Evolutionary conservation across 2,797 vertebrate genomes (phyloP).

Genomic region (Gobio occitaniae): DNA sequence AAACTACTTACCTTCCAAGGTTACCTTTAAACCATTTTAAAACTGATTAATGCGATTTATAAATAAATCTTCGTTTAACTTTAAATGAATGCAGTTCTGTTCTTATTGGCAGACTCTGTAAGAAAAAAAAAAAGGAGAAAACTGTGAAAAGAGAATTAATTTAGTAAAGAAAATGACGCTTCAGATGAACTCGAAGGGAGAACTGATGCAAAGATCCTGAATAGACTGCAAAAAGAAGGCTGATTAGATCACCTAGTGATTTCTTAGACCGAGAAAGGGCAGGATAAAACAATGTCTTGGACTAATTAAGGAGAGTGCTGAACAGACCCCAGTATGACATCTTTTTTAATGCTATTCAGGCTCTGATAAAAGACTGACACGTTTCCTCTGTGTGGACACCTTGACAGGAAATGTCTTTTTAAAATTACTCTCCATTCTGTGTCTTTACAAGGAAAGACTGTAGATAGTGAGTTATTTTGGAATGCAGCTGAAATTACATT

Average conservation of each 20-base stretch:
- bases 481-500: background rate
- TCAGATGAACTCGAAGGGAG: slow-evolving; percentile 37
- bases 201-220: slow-evolving; percentile 40
- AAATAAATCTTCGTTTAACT: slow-evolving; percentile 39
- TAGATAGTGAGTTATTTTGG: background rate
- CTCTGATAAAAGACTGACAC: slow-evolving; percentile 5
- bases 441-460: background rate
- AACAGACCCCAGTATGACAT: slow-evolving; percentile 27
- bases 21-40: slow-evolving; percentile 47
- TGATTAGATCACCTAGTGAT: slow-evolving; percentile 65
- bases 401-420: slow-evolving; percentile 21
- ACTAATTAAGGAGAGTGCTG: slow-evolving; percentile 64
- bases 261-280: slow-evolving; percentile 62
- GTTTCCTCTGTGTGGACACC: slow-evolving; percentile 7
- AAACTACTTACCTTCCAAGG: slow-evolving; percentile 46
- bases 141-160: slow-evolving; percentile 31
- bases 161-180: slow-evolving; percentile 15
- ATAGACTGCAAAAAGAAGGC: slow-evolving; percentile 54
- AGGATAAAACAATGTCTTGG: slow-evolving; percentile 60
- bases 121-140: slow-evolving; percentile 30
- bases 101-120: slow-evolving; percentile 42
- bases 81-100: slow-evolving; percentile 31
- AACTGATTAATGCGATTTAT: slow-evolving; percentile 36
- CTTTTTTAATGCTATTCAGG: background rate
- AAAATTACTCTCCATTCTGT: background rate